Conservation (phyloP, 2,113 vertebrate species). For the Eclectus roratus region DNA sequence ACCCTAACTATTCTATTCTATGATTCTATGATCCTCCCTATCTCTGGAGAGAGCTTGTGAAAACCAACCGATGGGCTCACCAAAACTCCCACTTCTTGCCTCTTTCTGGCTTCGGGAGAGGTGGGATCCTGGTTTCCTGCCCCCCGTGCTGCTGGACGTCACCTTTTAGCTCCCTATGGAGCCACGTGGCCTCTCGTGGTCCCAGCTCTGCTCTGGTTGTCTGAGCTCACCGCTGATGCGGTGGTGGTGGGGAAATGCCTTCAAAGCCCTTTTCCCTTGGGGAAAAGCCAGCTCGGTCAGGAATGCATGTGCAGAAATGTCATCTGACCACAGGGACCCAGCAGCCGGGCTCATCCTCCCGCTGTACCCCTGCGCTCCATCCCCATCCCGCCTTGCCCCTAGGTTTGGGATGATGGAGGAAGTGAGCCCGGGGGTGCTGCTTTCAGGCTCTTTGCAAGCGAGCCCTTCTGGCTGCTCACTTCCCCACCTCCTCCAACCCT, state of each 20-base stretch:
- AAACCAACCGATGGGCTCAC: neutral
- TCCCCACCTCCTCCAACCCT: neutral
- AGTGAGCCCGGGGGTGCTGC: neutral
- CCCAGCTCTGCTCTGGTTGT: neutral
- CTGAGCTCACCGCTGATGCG: neutral
- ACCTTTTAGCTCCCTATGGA: neutral
- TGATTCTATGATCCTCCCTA: too few relatives aligned
- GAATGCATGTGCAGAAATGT: neutral
- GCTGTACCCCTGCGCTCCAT: fast-evolving
- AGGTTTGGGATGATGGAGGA: neutral
- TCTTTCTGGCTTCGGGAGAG: fast-evolving
- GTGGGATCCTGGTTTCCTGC: neutral
- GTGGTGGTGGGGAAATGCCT: neutral
- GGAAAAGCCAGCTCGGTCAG: neutral
- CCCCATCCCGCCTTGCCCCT: neutral
- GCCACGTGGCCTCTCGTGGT: neutral
- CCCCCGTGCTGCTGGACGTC: neutral
- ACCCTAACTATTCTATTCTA: too few relatives aligned
- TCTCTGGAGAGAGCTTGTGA: too few relatives aligned
- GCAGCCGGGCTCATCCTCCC: neutral
- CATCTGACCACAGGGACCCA: neutral
- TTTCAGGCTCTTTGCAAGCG: slow-evolving; percentile 4
- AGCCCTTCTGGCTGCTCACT: neutral
- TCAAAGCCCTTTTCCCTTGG: neutral
- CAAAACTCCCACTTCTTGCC: neutral